These are phyloP conservation scores for Drosophila putrida DNA, from an alignment of 2,888 invertebrate species.

Conservation along the genomic window DNA sequence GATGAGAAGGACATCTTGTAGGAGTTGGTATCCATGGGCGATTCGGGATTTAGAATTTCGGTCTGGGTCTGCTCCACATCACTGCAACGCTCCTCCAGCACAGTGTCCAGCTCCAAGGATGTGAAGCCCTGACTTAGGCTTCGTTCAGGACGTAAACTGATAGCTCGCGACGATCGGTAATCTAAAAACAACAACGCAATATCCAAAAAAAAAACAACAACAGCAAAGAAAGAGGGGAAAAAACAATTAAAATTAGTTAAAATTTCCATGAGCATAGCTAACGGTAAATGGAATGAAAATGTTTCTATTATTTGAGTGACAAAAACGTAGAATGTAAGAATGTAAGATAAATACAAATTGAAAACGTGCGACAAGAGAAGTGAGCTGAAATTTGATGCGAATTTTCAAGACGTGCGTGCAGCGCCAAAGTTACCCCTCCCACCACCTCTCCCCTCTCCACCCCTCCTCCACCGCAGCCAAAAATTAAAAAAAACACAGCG, in stretches of 20 bases:
- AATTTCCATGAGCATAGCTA: neutral
- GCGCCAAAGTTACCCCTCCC: neutral
- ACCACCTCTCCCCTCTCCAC: too few relatives aligned
- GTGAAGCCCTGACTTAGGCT: constrained; percentile 91
- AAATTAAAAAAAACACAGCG: neutral
- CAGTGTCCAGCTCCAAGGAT: constrained; percentile 92
- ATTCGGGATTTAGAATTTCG: constrained; percentile 85
- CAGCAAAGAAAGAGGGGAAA: neutral
- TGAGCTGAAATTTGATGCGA: constrained; percentile 26
- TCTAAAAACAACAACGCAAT: constrained; percentile 61
- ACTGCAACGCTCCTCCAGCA: constrained; percentile 93
- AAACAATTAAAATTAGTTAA: constrained; percentile 21
- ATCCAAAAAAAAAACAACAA: neutral
- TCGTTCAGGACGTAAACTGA: constrained; percentile 88
- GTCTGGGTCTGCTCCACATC: constrained; percentile 90
- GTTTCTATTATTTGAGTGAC: neutral
- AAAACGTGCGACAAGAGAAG: constrained; percentile 51
- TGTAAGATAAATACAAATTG: constrained; percentile 35
- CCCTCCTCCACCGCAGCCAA: neutral
- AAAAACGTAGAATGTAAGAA: neutral
- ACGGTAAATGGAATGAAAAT: constrained; percentile 4
- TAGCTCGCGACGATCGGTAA: constrained; percentile 87
- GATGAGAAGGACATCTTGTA: constrained; percentile 81
- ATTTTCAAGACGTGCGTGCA: constrained; percentile 23
- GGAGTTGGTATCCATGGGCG: constrained; percentile 83